Evolutionary conservation across 2,113 vertebrate species (phyloP).

Genomic region (Rhinoderma darwinii): DNA sequence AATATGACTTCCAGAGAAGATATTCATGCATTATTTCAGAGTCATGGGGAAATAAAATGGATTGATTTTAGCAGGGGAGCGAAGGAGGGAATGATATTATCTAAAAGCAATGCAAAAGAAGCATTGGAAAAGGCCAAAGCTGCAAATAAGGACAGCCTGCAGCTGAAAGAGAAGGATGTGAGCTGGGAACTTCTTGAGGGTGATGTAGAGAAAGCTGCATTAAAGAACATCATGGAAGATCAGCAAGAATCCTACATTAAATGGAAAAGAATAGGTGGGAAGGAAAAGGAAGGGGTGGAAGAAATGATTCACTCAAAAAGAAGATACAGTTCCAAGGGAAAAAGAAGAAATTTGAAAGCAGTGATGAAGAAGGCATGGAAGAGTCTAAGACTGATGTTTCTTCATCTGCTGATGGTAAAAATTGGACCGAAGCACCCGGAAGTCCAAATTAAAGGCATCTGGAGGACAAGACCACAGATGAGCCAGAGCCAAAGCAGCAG

Average conservation of each 20-base stretch:
- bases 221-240: conserved; percentile 92
- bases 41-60: conserved; percentile 95
- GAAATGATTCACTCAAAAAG: conserved; percentile 78
- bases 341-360: conserved; percentile 91
- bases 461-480: conserved; percentile 76
- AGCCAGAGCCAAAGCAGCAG: conserved; percentile 83
- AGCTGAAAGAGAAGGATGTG: conserved; percentile 84
- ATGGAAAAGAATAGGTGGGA: conserved; percentile 85
- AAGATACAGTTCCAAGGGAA: conserved; percentile 87
- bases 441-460: conserved; percentile 84
- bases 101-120: conserved; percentile 87
- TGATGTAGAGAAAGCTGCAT: conserved; percentile 84
- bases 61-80: conserved; percentile 95
- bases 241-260: conserved; percentile 89
- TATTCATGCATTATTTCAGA: conserved; percentile 87
- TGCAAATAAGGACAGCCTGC: conserved; percentile 80
- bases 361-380: conserved; percentile 75
- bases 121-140: conserved; percentile 87
- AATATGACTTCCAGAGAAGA: conserved; percentile 93
- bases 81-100: conserved; percentile 96
- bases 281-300: conserved; percentile 83
- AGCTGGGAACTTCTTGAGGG: conserved; percentile 90
- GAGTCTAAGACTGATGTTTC: neutral
- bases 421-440: conserved; percentile 27
- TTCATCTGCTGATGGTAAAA: neutral